Base-by-base conservation (phyloP, 2,797 vertebrate species). In the Pygocentrus nattereri region DNA sequence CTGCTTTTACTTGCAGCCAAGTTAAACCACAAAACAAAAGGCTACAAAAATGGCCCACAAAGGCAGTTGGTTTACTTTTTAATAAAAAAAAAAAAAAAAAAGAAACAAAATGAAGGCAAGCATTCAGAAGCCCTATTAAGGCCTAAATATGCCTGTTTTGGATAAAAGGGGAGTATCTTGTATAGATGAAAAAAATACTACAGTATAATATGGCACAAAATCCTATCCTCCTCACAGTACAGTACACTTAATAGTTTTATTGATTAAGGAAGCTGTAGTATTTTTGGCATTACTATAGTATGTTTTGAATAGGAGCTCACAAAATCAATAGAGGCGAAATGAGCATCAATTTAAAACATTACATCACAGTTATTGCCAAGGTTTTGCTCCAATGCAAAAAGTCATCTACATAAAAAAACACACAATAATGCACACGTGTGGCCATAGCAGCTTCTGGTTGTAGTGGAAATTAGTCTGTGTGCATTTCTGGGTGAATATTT, bases 371-470 rank as follows among this genome's bases (percentile, higher is more conserved):
- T 88, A 82, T 81, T 79, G 81, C 84, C 86, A 91, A 91, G 86
- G 88, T 93, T 94, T 94, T 93, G 87, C 93, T 93, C 93, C 93
- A 94, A 91, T 93, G 90, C 92, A 94, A 93, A 91, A 64, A 1
- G 11, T 44, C 59, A 21, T 59, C 64, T 11, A 61, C 25, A 74
- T 49, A 75, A 58, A 49, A 34, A 71, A 64, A 59, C 8, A 44
- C 62, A 79, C 71, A 69, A 44, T 21, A 50, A 79, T 75, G 76
- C n/a, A 75, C 82, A 79, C 71, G 69, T 31, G n/a, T 27, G 64
- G 61, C 70, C 69, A 64, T 68, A 86, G 81, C 85, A 85, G 85
- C 74, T 80, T 86, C 68, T 76, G 80, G 67, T 70, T 67, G 19
- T 76, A 68, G 62, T 62, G 75, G 31, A 62, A 62, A 74, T 69